Percentiles rank a stretch among this genome's conserved stretches.
Evolutionary conservation across 2,888 invertebrate genomes (phyloP).

Genomic region (Cabera pusaria): DNA sequence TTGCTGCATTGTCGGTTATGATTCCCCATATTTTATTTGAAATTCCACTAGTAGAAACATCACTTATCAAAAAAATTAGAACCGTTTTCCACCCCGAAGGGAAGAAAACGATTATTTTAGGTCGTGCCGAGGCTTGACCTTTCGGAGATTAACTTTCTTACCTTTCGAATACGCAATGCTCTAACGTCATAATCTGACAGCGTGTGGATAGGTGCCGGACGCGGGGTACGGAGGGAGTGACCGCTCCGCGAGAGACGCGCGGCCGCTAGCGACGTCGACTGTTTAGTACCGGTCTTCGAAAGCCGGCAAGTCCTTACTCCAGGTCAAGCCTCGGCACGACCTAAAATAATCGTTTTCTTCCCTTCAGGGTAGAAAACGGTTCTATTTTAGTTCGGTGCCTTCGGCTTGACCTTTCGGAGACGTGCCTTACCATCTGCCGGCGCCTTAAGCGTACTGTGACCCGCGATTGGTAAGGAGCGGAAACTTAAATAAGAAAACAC

Average conservation of each 20-base stretch:
- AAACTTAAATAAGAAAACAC: too few relatives aligned
- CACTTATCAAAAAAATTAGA: neutral
- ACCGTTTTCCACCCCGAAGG: constrained; percentile 1
- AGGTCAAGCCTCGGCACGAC: constrained; percentile 6
- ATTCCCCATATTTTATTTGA: too few relatives aligned
- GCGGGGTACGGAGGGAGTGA: neutral
- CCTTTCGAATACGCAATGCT: too few relatives aligned
- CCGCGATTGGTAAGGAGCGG: too few relatives aligned
- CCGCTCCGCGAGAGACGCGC: neutral
- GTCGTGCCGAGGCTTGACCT: neutral
- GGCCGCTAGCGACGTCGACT: too few relatives aligned
- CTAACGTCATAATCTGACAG: too few relatives aligned
- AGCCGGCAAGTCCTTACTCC: constrained; percentile 7
- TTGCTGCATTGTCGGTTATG: too few relatives aligned
- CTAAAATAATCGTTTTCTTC: constrained; percentile 27
- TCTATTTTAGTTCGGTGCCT: constrained; percentile 7
- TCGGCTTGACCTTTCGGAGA: constrained; percentile 9
- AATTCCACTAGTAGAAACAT: too few relatives aligned
- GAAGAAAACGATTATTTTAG: constrained; percentile 1
- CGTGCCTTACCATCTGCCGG: constrained; percentile 4
- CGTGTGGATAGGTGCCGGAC: neutral
- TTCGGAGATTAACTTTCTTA: too few relatives aligned
- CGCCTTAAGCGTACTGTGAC: constrained; percentile 7
- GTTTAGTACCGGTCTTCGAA: constrained; percentile 2
- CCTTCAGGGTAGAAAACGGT: constrained; percentile 29